Percentiles rank a stretch among this genome's conserved stretches.
These are phyloP conservation scores for Lacerta agilis DNA, from an alignment of 2,797 vertebrate genomes.

Conservation along the genomic window DNA sequence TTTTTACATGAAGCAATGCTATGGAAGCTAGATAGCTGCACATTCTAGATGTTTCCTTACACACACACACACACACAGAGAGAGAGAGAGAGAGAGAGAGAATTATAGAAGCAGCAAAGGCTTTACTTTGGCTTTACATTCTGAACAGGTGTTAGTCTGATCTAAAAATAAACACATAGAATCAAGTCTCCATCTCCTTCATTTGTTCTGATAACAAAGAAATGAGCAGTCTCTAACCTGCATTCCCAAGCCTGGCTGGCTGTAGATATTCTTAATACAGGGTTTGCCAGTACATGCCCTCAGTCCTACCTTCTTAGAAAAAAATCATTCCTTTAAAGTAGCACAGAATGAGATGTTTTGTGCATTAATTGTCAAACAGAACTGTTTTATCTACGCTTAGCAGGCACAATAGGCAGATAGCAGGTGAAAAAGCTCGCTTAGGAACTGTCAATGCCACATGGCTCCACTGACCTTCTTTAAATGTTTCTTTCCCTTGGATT, in stretches of 20 bases:
- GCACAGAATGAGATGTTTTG: background rate
- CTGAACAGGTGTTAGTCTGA: background rate
- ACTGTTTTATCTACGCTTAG: background rate
- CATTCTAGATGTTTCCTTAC: background rate
- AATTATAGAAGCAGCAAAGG: rapidly evolving
- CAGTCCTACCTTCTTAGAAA: background rate
- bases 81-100: background rate
- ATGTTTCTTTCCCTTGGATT: background rate
- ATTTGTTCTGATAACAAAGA: background rate
- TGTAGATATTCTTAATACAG: background rate
- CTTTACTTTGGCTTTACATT: background rate
- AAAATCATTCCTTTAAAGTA: background rate
- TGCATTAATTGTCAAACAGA: background rate
- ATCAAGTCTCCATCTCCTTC: background rate
- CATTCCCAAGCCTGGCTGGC: background rate
- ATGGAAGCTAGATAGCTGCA: background rate
- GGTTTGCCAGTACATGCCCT: background rate
- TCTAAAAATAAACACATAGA: background rate
- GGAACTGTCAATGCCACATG: background rate
- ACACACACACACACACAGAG: no score
- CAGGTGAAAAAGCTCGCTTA: background rate
- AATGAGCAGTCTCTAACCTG: background rate
- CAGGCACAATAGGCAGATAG: background rate
- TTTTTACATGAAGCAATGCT: background rate
- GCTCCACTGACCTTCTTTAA: background rate